Base-by-base conservation (phyloP, 2,888 invertebrate genomes). In the Drosophila macrospina region DNA sequence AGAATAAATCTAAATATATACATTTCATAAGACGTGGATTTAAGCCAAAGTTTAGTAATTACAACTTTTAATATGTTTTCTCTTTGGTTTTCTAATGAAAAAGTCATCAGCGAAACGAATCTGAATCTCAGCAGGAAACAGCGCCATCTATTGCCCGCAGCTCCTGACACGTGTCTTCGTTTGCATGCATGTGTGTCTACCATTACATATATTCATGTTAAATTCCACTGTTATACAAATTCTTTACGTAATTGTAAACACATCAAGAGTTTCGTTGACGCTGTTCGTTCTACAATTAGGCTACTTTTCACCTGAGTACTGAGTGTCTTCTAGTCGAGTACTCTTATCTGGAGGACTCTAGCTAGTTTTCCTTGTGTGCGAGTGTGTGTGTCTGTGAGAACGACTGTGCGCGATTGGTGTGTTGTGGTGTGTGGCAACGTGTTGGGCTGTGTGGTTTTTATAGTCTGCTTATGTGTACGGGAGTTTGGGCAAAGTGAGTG, bases 381-480 rank as follows among this genome's bases (percentile, higher is more conserved):
- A 24, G 20, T 32, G 42, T 34, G n/a, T n/a, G 30, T 52, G 41
- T 20, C 30, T 13, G 52, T 30, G 20, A 10, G 54, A 41, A 41
- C 41, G 52, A 16, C 39, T 54, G 42, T 34, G 26, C 42, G 55
- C 55, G 42, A 55, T 55, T 42, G 42, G 42, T 55, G 42, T 44
- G 55, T 24, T 44, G 34, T 32, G 55, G 55, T 15, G 24, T 55
- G 55, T 34, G 55, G 55, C 42, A 34, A 42, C 24, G 55, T 44
- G 55, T 30, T 20, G 55, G 42, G 34, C 11, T 32, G 41, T 54
- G 54, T 20, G 55, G 42, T 55, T 44, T 44, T 24, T 55, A 42
- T 44, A 44, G 32, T 55, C 55, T 54, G 54, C 30, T 54, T 54
- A 32, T 54, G 54, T 54, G 24, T 54, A 42, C 32, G 32, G 20